These are phyloP conservation scores for Callipepla squamata DNA, from an alignment of 2,113 vertebrate genomes.

Conservation along the genomic window DNA sequence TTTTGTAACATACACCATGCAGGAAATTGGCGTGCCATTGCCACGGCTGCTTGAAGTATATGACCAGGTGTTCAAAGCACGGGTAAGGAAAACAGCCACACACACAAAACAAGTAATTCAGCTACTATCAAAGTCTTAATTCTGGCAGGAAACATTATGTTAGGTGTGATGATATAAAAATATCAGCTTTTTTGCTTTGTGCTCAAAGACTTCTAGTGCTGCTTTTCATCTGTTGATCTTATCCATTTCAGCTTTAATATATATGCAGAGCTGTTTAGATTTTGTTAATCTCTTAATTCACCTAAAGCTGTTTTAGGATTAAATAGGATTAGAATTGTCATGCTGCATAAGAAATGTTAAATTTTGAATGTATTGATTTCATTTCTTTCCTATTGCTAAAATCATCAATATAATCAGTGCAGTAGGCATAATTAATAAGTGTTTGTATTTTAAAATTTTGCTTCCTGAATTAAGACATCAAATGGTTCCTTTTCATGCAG, in stretches of 20 bases:
- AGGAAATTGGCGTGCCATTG: constrained; percentile 91
- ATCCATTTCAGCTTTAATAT: neutral
- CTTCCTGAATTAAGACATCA: neutral
- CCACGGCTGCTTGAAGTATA: constrained; percentile 93
- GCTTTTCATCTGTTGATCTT: neutral
- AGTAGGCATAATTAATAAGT: neutral
- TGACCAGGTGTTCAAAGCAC: constrained; percentile 93
- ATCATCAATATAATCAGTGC: neutral
- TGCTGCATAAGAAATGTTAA: neutral
- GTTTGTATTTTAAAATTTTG: neutral
- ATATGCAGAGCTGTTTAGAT: neutral
- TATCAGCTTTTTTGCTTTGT: neutral
- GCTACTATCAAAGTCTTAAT: neutral
- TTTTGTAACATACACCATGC: constrained; percentile 93
- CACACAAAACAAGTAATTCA: neutral
- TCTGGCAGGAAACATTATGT: neutral
- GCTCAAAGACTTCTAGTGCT: neutral
- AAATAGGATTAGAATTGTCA: neutral
- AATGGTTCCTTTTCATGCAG: neutral
- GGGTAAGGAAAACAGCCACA: constrained; percentile 78
- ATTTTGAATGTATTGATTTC: neutral
- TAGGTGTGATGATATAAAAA: neutral
- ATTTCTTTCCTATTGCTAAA: neutral
- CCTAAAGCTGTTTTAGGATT: neutral
- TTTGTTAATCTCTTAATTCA: neutral